These are phyloP conservation scores for Haliclystus octoradiatus DNA, from an alignment of 30 jellyfish, hydroid and myxozoan genomes.

Conservation along the genomic window DNA sequence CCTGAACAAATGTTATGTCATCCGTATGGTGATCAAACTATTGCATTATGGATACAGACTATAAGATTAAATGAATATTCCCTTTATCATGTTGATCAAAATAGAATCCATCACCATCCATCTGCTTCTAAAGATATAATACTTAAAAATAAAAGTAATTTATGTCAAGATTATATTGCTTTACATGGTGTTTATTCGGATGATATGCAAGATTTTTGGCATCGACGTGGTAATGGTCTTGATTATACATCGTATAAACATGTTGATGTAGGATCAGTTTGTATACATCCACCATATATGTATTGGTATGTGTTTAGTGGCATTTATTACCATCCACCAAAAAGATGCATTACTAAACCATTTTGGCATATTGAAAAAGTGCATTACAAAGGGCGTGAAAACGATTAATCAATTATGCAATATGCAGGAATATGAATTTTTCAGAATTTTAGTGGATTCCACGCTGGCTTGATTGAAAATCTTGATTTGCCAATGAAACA, in stretches of 20 bases:
- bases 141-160: constrained; percentile 1
- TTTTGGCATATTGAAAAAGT: neutral
- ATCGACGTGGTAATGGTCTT: constrained; percentile 35
- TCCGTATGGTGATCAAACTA: constrained; percentile 56
- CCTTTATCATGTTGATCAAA: constrained; percentile 17
- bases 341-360: neutral
- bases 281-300: neutral
- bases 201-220: constrained; percentile 43
- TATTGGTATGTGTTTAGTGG: neutral
- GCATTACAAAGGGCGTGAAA: neutral
- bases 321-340: neutral
- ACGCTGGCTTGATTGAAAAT: too few species aligned
- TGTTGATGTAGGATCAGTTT: neutral
- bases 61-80: constrained; percentile 4
- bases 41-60: constrained; percentile 26
- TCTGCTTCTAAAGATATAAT: constrained; percentile 41
- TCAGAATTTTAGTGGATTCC: too few species aligned
- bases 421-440: too few species aligned
- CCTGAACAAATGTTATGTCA: constrained; percentile 37
- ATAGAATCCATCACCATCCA: constrained; percentile 48
- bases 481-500: too few species aligned
- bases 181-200: constrained; percentile 48
- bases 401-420: too few species aligned
- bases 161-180: constrained; percentile 44
- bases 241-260: neutral